Base-by-base conservation (phyloP, 1,140 invertebrate species). In the Zophobas morio region DNA sequence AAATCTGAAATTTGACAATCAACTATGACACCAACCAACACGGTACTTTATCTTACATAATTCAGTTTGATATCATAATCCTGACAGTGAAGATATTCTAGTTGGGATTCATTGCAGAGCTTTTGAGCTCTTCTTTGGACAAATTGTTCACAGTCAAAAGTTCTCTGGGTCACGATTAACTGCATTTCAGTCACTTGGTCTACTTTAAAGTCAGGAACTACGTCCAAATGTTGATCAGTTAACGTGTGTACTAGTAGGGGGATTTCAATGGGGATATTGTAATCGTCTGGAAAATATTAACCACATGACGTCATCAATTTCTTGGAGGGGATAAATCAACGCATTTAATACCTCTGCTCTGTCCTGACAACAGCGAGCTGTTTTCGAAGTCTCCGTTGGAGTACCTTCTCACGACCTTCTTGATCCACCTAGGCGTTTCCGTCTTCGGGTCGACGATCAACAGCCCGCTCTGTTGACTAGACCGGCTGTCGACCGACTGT, bases 71-170 rank as follows among this genome's bases (percentile, higher is more conserved):
- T 82, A 75, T 86, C 86, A 70, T 86, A 86, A 75, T 86, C 86
- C 66, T 84, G 83, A 77, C 85, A 86, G 79, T 86, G 82, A 39
- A 84, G 75, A 77, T 85, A 86, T 74, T 84, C 80, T 33, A 86
- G 79, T 42, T 85, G 79, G 34, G 82, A 76, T 63, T 86, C 84
- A 32, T 76, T 70, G 76, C 86, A 86, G 33, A 86, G 74, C 51
- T 81, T 80, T 75, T 86, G 84, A 34, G 85, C 84, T 72, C 82
- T 70, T 60, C 82, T 81, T 75, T 86, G 84, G 42, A 86, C 82
- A 70, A 86, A 86, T 70, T 86, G 86, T 77, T 86, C 86, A 70
- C 82, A 85, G 79, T 85, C 86, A 74, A 86, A 85, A 20, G 86
- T 85, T 77, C 83, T 81, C 76, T 86, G 86, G 36, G 82, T 86